Evolutionary conservation across 1,140 invertebrate species (phyloP), one percentile per base, ranked within the genome.

Genomic region (Pseudomyrmex concolor): DNA sequence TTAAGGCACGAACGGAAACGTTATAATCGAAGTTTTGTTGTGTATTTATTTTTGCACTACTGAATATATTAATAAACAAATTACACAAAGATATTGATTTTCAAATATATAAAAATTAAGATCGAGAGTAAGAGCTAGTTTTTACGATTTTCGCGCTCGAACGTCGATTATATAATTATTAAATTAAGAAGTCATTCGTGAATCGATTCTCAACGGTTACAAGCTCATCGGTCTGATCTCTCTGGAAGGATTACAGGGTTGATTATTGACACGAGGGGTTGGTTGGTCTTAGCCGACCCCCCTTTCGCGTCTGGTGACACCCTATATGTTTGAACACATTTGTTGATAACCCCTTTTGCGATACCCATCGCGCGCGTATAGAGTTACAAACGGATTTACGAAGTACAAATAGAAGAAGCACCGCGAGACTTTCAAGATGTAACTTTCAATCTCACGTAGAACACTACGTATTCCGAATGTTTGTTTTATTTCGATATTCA

Each of bases 311-410:
- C 78, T 83, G 84, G 80, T 90, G 92, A 92, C 91, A 93, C 91
- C 91, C 92, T 93, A 93, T 92, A 93, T 93, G 92, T 94, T 94
- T 94, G 91, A 93, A 94, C 93, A 94, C 91, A 93, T 93, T 94
- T 94, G 92, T 93, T 93, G 92, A 94, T 93, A 92, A 93, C 92
- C 92, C 91, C 90, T 92, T 80, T 92, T 88, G 89, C 91, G 86
- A 85, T 86, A 87, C 86, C 86, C 74, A 84, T 80, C 85, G 34
- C 34, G 34, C 34, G 34, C 34, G 90, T 90, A 93, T 93, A 84
- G 78, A 89, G 87, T 93, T 93, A 93, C 92, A 80, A 67, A 34
- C 34, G 91, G 80, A 89, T 89, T 89, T 86, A 84, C 82, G 34
- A 54, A 89, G 87, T 84, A 48, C 87, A 89, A 89, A 89, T 86